Evolutionary conservation across 1,140 invertebrate species (phyloP), one percentile per base, ranked within the genome.

Genomic region (Aethina tumida): DNA sequence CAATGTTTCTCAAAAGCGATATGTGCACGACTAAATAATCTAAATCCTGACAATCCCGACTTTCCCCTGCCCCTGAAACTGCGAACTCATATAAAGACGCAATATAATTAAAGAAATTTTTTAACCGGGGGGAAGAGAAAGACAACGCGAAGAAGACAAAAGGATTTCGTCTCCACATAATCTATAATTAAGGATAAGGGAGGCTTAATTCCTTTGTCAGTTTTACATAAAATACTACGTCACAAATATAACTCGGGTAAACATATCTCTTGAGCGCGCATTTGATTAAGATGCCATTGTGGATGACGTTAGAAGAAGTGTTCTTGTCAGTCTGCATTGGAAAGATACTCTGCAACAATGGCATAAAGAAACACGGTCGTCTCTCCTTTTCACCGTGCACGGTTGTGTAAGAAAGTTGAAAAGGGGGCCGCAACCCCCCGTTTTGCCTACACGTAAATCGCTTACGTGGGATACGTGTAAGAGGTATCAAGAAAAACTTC

Each of bases 271-370:
- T 44, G 41, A 41, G 39, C 38, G 42, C 51, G 47, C 42, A 51
- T 48, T 52, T 54, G 54, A 56, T 56, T 52, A 54, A 56, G 51
- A 43, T 41, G 45, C 43, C 40, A 56, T 56, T 56, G 54, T 56
- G 32, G 43, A 34, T 50, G 50, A 49, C 47, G 46, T 48, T 51
- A 43, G 45, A 51, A 53, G 48, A 56, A 56, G 47, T 56, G 54
- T 56, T 56, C 50, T 54, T 56, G 54, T 56, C 54, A 56, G 49
- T 39, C 50, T 52, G 52, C 44, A 49, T 47, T 40, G 43, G 49
- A 56, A 54, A 52, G 54, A 56, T 56, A 50, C 39, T 45, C 45
- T 39, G 21, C 41, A 52, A 56, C 47, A 53, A 53, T 47, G 39
- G 43, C 28, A 55, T 46, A 51, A 55, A 53, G 49, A 53, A 51